Evolutionary conservation across 2,113 vertebrate species (phyloP).

Genomic region (Leptosomus discolor): DNA sequence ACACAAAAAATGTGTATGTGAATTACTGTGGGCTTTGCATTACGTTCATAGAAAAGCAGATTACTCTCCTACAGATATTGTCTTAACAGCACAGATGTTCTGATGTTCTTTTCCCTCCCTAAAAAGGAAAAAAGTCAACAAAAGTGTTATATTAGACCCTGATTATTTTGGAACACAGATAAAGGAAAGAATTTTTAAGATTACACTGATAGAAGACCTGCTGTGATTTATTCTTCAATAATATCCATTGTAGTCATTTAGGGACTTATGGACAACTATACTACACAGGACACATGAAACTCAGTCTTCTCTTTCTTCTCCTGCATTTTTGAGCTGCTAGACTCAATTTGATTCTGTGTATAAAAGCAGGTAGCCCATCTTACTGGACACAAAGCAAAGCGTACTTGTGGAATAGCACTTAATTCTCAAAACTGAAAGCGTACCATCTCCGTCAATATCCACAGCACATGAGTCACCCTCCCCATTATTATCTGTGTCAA

Average conservation of each 20-base stretch:
- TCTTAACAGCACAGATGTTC: neutral
- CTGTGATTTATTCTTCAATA: neutral
- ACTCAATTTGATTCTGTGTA: neutral
- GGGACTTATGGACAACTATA: neutral
- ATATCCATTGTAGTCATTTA: neutral
- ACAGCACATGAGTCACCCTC: slow-evolving; percentile 93
- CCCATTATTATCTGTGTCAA: slow-evolving; percentile 91
- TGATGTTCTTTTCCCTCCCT: neutral
- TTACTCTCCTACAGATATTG: neutral
- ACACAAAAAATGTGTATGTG: neutral
- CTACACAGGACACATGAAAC: neutral
- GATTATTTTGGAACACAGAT: neutral
- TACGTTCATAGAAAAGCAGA: neutral
- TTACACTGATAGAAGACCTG: neutral
- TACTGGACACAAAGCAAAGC: neutral
- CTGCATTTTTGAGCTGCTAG: neutral
- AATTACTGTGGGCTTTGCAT: neutral
- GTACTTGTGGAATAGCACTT: neutral
- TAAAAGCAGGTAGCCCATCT: neutral
- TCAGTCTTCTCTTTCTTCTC: neutral
- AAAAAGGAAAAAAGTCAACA: neutral
- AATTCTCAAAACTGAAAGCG: neutral
- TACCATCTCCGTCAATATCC: slow-evolving; percentile 97
- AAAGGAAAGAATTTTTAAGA: neutral
- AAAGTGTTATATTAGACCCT: neutral